Evolutionary conservation across 2,113 vertebrate genomes (phyloP).

Genomic region (Oxyura jamaicensis): DNA sequence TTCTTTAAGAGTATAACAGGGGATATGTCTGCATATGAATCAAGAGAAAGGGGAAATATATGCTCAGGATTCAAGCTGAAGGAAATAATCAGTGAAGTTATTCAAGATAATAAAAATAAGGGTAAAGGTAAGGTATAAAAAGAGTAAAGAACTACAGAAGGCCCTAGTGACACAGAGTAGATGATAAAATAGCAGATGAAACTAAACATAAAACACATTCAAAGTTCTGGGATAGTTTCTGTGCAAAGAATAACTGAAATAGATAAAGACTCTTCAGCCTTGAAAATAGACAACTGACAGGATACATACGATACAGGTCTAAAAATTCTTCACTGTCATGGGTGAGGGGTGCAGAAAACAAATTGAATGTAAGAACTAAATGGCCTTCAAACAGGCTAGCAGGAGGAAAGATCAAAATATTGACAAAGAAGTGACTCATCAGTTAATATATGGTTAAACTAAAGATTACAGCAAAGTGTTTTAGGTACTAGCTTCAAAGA

Average conservation of each 20-base stretch:
- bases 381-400: background rate
- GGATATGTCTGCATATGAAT: accelerated
- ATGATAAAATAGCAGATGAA: background rate
- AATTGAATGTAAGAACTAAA: background rate
- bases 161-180: background rate
- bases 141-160: background rate
- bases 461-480: background rate
- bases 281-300: background rate
- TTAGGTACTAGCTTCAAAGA: background rate
- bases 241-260: background rate
- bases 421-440: background rate
- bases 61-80: background rate
- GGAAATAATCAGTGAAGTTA: background rate
- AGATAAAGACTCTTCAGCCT: background rate
- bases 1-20: background rate
- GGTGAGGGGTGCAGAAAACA: background rate
- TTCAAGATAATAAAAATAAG: background rate
- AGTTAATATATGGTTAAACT: background rate
- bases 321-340: background rate
- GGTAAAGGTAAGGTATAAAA: background rate
- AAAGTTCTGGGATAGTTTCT: background rate
- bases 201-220: background rate
- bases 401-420: background rate
- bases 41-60: background rate
- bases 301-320: background rate